Base-by-base conservation (phyloP, 1,140 invertebrate genomes). In the Zaprionus camerounensis region DNA sequence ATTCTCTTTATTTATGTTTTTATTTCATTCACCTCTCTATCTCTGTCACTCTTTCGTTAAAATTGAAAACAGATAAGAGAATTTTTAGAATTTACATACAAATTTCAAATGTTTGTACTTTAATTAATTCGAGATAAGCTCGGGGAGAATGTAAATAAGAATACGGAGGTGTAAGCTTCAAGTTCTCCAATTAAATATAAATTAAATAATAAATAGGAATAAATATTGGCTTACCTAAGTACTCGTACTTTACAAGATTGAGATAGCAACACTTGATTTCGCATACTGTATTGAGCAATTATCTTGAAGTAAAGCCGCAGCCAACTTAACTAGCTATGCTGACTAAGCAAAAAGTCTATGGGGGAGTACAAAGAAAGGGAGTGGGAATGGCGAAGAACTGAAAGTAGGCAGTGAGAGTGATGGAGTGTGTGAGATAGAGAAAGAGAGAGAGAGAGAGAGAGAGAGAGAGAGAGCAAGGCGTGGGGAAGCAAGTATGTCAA, bases 131-230 rank as follows among this genome's bases (percentile, higher is more conserved):
- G 4, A 28, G 36, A 66, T 66, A 44, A 66, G 62, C 31, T 22
- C 28, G 4, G 13, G 26, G 15, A 13, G 31, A 11, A 53, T 59
- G 34, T 34, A 17, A 31, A 46, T 53, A 67, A 44, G 20, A 57
- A 59, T 56, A 41, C 57, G 63, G 59, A 61, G 46, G 28, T 59
- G 71, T 76, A 49, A 61, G 49, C 26, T 65, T 34, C n/a, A 72
- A 61, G 24, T 61, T 38, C 41, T 59, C 22, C 17, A 75, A 38
- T 53, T 58, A 36, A 17, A 22, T n/a, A n/a, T n/a, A n/a, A n/a
- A n/a, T n/a, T n/a, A n/a, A n/a, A n/a, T n/a, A n/a, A n/a, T n/a
- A n/a, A n/a, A n/a, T n/a, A n/a, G n/a, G n/a, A 20, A n/a, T 51
- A 31, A 57, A 56, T 28, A 38, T 34, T n/a, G 11, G 34, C 11